Base-by-base conservation (phyloP, 2,113 vertebrate genomes). In the Triplophysa tibetana region DNA sequence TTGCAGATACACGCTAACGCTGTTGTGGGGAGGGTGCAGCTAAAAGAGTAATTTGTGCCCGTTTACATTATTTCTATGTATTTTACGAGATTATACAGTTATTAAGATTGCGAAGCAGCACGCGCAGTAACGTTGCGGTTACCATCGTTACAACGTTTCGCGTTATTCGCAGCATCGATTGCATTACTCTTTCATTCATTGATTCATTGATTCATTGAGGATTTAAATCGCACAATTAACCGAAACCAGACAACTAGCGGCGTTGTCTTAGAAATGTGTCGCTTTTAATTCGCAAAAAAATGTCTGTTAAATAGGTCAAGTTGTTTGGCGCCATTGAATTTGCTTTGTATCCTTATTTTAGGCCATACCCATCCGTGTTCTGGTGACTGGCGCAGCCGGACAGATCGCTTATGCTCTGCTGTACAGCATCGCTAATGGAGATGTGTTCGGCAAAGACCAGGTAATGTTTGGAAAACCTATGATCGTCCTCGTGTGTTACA, bases 361-460 rank as follows among this genome's bases (percentile, higher is more conserved):
- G 97, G 85, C 92, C 86, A 94, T 96, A 70, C 92, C 96, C 1
- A 90, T 99, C 91, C 93, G 90, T 90, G 97, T 99, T 54, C 92
- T 99, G 86, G 96, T 99, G 86, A 99, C 97, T 0, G 97, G 97
- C 83, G 97, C 97, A 62, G 97, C 97, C 1, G 97, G 97, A 54
- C 97, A 99, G 88, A 99, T 99, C 54, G 97, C 97, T 29, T 99
- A 99, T 85, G 98, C 97, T 1, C 91, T 99, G 84, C 94, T 99
- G 54, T 98, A 95, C 92, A 95, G 95, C 90, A 97, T 99, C 77
- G 97, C 96, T 79, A 99, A 97, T 88, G 97, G 97, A 19, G 96
- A 98, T 93, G 96, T 99, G 86, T 99, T 99, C 8, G 97, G 97
- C 66, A 95, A 95, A 87, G 96, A 99, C 63, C 97, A 99, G 96